Evolutionary conservation across 2,113 vertebrate species (phyloP).

Genomic region (Perccottus glenii): DNA sequence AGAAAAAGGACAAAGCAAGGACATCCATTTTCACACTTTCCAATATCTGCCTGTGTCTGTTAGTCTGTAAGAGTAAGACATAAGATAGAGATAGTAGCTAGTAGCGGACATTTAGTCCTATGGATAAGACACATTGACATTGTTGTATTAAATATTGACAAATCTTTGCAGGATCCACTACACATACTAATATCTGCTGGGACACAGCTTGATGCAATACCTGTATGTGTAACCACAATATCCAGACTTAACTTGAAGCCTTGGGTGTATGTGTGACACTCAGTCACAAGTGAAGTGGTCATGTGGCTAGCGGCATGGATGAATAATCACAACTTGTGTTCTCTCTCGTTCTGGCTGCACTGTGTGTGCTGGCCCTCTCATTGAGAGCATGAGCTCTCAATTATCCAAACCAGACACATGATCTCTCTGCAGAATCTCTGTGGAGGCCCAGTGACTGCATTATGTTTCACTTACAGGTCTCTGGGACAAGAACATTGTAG

Average conservation of each 20-base stretch:
- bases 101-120: neutral
- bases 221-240: neutral
- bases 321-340: slow-evolving; percentile 43
- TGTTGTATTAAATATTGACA: too few species aligned
- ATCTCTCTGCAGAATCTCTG: slow-evolving; percentile 38
- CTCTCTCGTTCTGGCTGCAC: neutral
- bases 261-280: slow-evolving; percentile 9
- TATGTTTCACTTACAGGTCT: slow-evolving; percentile 37
- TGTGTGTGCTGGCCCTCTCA: slow-evolving; percentile 26
- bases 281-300: slow-evolving; percentile 58
- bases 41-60: slow-evolving; percentile 4
- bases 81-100: neutral
- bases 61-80: neutral
- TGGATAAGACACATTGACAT: too few species aligned
- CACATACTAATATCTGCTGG: neutral
- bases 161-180: too few species aligned
- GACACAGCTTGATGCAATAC: neutral
- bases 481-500: neutral
- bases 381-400: slow-evolving; percentile 56
- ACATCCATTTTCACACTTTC: slow-evolving; percentile 14
- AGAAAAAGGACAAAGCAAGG: slow-evolving; percentile 39
- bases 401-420: slow-evolving; percentile 54
- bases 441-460: slow-evolving; percentile 35
- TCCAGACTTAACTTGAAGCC: slow-evolving; percentile 3
- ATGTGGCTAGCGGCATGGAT: slow-evolving; percentile 44